A percentile compares a stretch with the other conserved stretches of the same genome.
Conservation (phyloP, 2,113 vertebrate genomes). For the Chionodraco myersi region DNA sequence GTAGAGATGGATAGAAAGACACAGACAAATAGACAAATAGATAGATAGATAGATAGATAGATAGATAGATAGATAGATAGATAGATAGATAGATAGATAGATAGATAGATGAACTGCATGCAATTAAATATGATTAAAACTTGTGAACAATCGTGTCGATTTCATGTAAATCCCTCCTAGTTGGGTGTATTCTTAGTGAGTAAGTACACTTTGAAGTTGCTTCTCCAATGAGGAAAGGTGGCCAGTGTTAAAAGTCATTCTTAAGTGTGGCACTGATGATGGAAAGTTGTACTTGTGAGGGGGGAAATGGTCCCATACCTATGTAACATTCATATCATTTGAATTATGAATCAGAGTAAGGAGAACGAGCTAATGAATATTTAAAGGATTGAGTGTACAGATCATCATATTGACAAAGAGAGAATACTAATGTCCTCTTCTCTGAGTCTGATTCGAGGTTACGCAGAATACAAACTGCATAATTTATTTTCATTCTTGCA, state of each 20-base stretch:
- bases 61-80: constrained; percentile 11
- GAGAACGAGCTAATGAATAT: constrained; percentile 86
- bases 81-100: too few relatives aligned
- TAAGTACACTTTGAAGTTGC: constrained; percentile 68
- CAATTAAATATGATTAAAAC: not conserved
- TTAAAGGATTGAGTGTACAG: constrained; percentile 85
- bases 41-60: constrained; percentile 4
- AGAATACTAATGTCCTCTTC: constrained; percentile 86
- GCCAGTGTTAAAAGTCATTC: constrained; percentile 72
- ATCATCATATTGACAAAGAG: constrained; percentile 86
- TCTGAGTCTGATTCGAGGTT: constrained; percentile 84
- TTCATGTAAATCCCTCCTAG: constrained; percentile 20
- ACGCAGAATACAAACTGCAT: constrained; percentile 85
- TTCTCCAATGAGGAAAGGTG: constrained; percentile 55
- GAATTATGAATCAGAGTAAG: constrained; percentile 86
- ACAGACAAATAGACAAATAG: constrained; percentile 3
- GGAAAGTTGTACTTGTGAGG: constrained; percentile 72
- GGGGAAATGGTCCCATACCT: constrained; percentile 76
- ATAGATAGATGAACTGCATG: not conserved
- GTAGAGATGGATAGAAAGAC: not conserved
- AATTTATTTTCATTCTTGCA: constrained; percentile 83
- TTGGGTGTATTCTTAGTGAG: constrained; percentile 25
- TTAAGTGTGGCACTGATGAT: constrained; percentile 73
- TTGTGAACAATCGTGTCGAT: constrained; percentile 15
- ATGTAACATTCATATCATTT: constrained; percentile 87